These are phyloP conservation scores for Urocynchramus pylzowi DNA, from an alignment of 2,113 vertebrate species.

Conservation along the genomic window DNA sequence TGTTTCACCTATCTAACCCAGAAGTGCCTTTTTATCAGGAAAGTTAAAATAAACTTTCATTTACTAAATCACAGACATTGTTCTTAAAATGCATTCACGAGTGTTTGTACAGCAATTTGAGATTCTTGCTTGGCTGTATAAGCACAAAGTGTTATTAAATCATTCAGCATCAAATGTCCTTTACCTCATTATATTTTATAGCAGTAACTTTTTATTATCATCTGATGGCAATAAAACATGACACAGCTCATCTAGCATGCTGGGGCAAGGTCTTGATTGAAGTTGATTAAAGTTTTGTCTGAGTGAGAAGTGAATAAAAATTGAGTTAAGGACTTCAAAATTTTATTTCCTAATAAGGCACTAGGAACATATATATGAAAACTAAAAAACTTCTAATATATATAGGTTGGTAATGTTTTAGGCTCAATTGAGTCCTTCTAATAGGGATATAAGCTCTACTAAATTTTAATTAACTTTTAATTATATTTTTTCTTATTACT, in stretches of 20 bases:
- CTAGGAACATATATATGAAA: not conserved
- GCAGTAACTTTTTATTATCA: not conserved
- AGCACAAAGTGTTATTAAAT: slow-evolving; percentile 11
- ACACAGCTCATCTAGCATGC: slow-evolving; percentile 28
- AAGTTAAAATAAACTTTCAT: not conserved
- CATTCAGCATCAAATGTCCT: not conserved
- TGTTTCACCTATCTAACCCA: not conserved
- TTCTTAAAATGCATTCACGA: not conserved
- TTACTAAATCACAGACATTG: not conserved
- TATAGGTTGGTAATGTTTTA: not conserved
- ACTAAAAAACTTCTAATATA: not conserved
- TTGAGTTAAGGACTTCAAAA: not conserved
- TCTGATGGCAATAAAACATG: slow-evolving; percentile 7
- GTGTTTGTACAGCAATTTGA: not conserved
- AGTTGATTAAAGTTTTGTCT: not conserved
- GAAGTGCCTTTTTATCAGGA: not conserved
- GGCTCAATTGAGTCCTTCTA: not conserved
- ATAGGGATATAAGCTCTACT: not conserved
- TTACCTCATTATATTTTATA: slow-evolving; percentile 32
- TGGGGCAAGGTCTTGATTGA: not conserved
- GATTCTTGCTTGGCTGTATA: not conserved
- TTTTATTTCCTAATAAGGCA: not conserved
- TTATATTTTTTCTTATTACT: not conserved
- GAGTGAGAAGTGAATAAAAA: slow-evolving; percentile 41
- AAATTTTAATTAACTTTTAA: not conserved